Percentiles rank a stretch among this genome's conserved stretches.
These are phyloP conservation scores for Catocala fraxini DNA, from an alignment of 2,888 invertebrate species.

Conservation along the genomic window DNA sequence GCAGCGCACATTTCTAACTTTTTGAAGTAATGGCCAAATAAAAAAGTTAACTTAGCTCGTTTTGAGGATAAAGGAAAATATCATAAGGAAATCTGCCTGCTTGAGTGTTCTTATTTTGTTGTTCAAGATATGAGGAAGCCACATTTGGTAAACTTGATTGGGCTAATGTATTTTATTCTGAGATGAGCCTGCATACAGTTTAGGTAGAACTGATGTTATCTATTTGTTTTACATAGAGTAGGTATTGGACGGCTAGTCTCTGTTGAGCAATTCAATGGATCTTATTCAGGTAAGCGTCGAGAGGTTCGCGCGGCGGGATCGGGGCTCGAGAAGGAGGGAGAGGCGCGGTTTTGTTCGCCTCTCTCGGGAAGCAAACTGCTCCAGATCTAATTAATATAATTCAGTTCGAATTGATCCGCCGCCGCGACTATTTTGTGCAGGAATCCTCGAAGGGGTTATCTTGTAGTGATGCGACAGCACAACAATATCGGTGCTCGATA, in stretches of 20 bases:
- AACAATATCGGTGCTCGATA: too few relatives aligned
- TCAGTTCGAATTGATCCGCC: slow-evolving; percentile 60
- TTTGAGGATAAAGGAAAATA: too few relatives aligned
- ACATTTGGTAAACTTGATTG: too few relatives aligned
- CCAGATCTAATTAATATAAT: slow-evolving; percentile 66
- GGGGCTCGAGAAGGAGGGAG: neutral
- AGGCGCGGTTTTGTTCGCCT: slow-evolving; percentile 9
- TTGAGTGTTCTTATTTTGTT: too few relatives aligned
- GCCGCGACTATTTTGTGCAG: slow-evolving; percentile 38
- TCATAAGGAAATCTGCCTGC: too few relatives aligned
- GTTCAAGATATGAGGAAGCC: too few relatives aligned
- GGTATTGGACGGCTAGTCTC: neutral
- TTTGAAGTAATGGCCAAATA: too few relatives aligned
- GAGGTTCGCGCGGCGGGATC: neutral
- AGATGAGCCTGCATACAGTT: too few relatives aligned
- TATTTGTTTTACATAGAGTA: neutral
- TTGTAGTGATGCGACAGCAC: slow-evolving; percentile 21
- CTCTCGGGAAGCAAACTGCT: slow-evolving; percentile 24
- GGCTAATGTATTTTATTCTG: too few relatives aligned
- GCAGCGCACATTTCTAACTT: too few relatives aligned
- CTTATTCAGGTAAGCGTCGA: slow-evolving; percentile 25
- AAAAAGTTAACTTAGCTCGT: too few relatives aligned
- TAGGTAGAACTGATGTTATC: neutral
- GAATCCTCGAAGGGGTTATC: slow-evolving; percentile 41
- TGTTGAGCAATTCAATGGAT: slow-evolving; percentile 17